Evolutionary conservation across 2,797 vertebrate species (phyloP).

Genomic region (Trichosurus vulpecula): DNA sequence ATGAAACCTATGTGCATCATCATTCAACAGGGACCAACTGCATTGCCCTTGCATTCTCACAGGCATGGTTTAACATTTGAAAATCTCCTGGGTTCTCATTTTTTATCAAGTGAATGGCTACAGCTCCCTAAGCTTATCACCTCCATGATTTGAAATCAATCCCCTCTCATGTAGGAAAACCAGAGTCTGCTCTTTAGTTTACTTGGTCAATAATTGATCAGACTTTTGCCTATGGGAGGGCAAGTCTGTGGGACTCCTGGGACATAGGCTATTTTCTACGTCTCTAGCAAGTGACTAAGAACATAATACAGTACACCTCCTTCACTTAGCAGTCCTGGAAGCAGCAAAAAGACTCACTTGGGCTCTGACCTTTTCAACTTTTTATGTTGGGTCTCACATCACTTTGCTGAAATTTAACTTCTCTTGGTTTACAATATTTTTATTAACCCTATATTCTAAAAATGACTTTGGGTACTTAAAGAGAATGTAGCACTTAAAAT

Average conservation of each 20-base stretch:
- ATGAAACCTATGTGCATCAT: rapidly evolving
- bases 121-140: neutral
- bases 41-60: rapidly evolving
- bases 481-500: neutral
- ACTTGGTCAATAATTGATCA: slow-evolving; percentile 46
- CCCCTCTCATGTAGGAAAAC: slow-evolving; percentile 47
- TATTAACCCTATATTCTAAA: neutral
- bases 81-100: neutral
- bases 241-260: neutral
- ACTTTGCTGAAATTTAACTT: neutral
- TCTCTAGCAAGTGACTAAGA: neutral
- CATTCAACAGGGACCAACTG: neutral
- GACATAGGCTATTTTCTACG: neutral
- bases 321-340: neutral
- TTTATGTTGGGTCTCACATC: neutral
- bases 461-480: slow-evolving; percentile 19
- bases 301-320: neutral
- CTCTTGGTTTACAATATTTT: neutral
- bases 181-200: slow-evolving; percentile 43
- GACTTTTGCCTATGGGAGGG: slow-evolving; percentile 40
- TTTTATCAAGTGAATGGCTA: slow-evolving; percentile 18
- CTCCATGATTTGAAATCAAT: slow-evolving; percentile 46
- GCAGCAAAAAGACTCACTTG: neutral
- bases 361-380: neutral
- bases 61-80: neutral